Evolutionary conservation across 2,797 vertebrate species (phyloP), one percentile per base, ranked within the genome.

Genomic region (Catostomus latipinnis): DNA sequence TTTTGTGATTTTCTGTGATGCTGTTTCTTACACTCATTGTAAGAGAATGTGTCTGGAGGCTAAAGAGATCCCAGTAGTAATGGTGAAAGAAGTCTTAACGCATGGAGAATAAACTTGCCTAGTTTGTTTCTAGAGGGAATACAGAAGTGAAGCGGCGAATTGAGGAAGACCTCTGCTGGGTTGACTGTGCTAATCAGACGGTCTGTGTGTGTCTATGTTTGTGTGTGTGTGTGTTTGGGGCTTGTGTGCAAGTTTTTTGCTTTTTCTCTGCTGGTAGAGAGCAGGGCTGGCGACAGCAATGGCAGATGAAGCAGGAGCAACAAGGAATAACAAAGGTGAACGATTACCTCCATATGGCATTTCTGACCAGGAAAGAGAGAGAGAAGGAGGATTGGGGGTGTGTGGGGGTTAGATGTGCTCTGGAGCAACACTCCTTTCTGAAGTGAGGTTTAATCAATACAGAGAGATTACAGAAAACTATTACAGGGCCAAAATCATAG

Each of bases 401-500:
- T 10, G 43, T 62, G 58, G 63, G 63, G 68, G 68, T 52, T 62
- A 74, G 84, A 34, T 71, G 52, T 76, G 88, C 93, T 92, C 89
- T 91, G 90, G 91, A 86, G 89, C 90, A 91, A 84, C 91, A 92
- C 91, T 92, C 86, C 89, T 91, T 92, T 94, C 89, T 93, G 91
- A 94, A 92, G 92, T 94, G 93, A 94, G 93, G 89, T 94, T 94
- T 95, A 94, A 95, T 95, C 94, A 94, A 94, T 95, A 94, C 90
- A 91, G 91, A 91, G 92, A 93, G 93, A 94, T 94, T 95, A 94
- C 93, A 94, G 91, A 94, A 93, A 94, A 94, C 92, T 94, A 94
- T 94, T 94, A 94, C 91, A 92, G 91, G 92, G 90, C 61, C 74
- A 91, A 92, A 93, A 93, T 92, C 91, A 89, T 87, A 82, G 74